Evolutionary conservation across 1,140 invertebrate species (phyloP), one percentile per base, ranked within the genome.

Genomic region (Ceratina japonica): DNA sequence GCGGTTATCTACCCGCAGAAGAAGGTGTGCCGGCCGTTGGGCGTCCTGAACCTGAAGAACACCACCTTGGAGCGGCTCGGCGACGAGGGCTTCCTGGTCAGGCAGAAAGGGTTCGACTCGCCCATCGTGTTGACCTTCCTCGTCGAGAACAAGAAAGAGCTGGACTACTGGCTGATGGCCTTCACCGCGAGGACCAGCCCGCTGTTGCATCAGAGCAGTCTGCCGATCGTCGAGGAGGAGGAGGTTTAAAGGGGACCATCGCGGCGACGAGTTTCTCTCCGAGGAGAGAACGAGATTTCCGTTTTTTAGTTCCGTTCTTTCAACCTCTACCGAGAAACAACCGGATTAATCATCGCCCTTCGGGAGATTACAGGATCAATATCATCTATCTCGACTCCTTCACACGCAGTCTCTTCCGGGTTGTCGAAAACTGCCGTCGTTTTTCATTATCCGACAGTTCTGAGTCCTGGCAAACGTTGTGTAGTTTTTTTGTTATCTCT

Each of bases 1-100:
- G 94, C 94, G 0, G 94, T 95, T 0, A 93, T 95, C 37, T 95
- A 95, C 76, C 95, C 95, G 3, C 94, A 94, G 87, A 95, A 95
- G 87, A 94, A 94, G 81, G 91, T 95, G 1, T 94, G 94, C 75
- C 93, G 94, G 77, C 94, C 95, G 0, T 88, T 95, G 18, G 94
- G 94, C 0, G 94, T 95, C 3, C 89, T 95, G 13, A 95, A 95
- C 85, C 86, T 95, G 63, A 91, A 93, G 69, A 95, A 95, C 84
- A 95, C 94, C 4, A 89, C 88, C 8, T 92, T 94, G 5, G 94
- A 95, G 66, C 92, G 93, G 18, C 86, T 89, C 44, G 90, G 91
- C 0, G 93, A 93, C 31, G 91, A 93, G 5, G 94, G 94, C 0
- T 94, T 95, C 85, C 89, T 93, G 37, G 91, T 95, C 0, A 80